phyloP scores from a whole-genome alignment of 2,113 vertebrate genomes.

The Silurus glanis region DNA sequence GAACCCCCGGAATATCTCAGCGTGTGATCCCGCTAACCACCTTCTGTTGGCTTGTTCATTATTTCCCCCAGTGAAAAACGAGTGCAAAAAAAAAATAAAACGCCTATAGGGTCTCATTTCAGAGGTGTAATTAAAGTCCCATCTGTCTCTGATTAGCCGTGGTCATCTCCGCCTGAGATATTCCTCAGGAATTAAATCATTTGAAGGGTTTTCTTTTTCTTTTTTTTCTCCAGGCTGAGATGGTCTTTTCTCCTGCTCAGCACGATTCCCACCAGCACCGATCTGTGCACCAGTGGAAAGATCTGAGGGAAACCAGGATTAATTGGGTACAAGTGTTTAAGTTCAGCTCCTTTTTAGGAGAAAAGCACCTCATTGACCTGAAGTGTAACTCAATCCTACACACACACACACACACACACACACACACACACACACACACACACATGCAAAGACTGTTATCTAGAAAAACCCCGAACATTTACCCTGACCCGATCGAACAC shows the following conservation, averaged over 20 bases:
- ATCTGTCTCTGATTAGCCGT: conserved; percentile 46
- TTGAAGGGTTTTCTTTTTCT: not conserved
- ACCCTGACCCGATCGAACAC: not conserved
- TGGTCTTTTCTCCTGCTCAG: conserved; percentile 1
- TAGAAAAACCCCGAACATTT: not conserved
- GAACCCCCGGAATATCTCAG: conserved; percentile 22
- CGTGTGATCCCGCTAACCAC: conserved; percentile 24
- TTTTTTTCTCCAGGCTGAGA: not conserved
- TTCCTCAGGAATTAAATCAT: conserved; percentile 27
- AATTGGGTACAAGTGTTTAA: not conserved
- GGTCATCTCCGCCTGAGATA: conserved; percentile 33
- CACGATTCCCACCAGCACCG: conserved; percentile 29
- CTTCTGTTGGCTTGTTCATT: conserved; percentile 41
- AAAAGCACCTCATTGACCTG: not conserved
- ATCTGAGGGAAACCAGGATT: not conserved
- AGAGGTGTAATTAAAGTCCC: conserved; percentile 50
- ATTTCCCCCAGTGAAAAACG: conserved; percentile 38
- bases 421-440: too few relatives aligned
- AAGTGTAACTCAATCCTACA: not conserved
- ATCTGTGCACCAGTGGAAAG: not conserved
- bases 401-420: not conserved
- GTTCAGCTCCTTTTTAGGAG: not conserved
- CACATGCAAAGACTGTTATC: not conserved
- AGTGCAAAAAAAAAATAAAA: not conserved
- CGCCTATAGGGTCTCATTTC: conserved; percentile 31